A percentile compares a stretch with the other conserved stretches of the same genome.
These are phyloP conservation scores for Dendrocincla tyrannina DNA, from an alignment of 2,797 vertebrate species.

Conservation along the genomic window DNA sequence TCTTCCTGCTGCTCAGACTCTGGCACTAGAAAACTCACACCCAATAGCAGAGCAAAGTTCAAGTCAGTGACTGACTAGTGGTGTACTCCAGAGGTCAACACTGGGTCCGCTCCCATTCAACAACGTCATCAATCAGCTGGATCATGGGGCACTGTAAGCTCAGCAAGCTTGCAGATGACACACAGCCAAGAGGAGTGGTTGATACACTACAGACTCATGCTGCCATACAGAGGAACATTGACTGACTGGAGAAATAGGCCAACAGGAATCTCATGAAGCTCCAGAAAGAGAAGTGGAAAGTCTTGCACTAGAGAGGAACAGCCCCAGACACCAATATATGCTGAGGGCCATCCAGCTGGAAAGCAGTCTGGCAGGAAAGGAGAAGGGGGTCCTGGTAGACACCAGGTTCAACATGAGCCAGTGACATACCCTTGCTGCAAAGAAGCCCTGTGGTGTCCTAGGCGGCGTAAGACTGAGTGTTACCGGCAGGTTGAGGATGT, in stretches of 20 bases:
- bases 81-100: not conserved
- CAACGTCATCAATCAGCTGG: not conserved
- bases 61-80: not conserved
- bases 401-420: not conserved
- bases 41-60: fast-evolving
- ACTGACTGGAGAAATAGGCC: not conserved
- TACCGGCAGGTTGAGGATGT: not conserved
- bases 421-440: not conserved
- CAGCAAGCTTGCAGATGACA: not conserved
- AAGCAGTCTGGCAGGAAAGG: not conserved
- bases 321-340: not conserved
- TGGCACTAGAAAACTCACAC: not conserved
- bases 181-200: not conserved
- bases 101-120: not conserved
- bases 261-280: not conserved
- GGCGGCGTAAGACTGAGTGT: not conserved
- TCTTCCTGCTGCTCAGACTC: not conserved
- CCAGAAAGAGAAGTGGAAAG: not conserved
- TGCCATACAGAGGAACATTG: not conserved
- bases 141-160: not conserved
- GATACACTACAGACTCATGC: fast-evolving
- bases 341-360: not conserved
- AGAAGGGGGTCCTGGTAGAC: not conserved
- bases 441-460: not conserved
- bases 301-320: not conserved